A percentile compares a stretch with the other conserved stretches of the same genome.
Conservation (phyloP, 2,113 vertebrate genomes). For the Lota lota region DNA sequence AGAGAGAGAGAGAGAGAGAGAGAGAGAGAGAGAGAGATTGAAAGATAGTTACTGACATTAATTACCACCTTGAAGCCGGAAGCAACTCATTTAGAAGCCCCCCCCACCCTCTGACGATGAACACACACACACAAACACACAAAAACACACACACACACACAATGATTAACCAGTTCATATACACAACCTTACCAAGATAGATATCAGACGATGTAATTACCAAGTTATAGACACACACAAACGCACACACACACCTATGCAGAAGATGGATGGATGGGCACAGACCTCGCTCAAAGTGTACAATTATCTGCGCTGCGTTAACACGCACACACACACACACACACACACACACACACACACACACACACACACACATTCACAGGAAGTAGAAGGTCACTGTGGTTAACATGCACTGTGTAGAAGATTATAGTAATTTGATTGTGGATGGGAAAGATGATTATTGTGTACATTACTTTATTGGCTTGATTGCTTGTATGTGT, state of each 20-base stretch:
- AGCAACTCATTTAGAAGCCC: slow-evolving; percentile 27
- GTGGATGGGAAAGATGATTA: not conserved
- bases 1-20: not conserved
- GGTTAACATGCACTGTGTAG: too few relatives aligned
- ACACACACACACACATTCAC: too few relatives aligned
- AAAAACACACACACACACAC: slow-evolving; percentile 7
- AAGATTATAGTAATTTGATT: not conserved
- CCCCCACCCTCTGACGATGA: slow-evolving; percentile 13
- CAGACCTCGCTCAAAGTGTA: slow-evolving; percentile 15
- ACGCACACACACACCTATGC: slow-evolving; percentile 31
- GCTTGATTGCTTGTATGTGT: not conserved
- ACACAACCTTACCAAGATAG: slow-evolving; percentile 17
- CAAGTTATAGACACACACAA: too few relatives aligned
- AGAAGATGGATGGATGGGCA: slow-evolving; percentile 24
- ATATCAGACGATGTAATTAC: slow-evolving; percentile 44
- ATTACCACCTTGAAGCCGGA: slow-evolving; percentile 28
- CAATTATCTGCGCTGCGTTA: slow-evolving; percentile 31
- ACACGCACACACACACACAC: not conserved
- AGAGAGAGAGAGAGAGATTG: not conserved
- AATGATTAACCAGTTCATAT: not conserved
- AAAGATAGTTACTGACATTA: slow-evolving; percentile 26
- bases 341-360: too few relatives aligned
- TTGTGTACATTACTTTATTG: not conserved
- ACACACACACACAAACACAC: not conserved
- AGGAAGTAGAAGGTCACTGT: too few relatives aligned